Percentiles rank a stretch among this genome's conserved stretches.
phyloP scores from a whole-genome alignment of 1,140 invertebrate species.

The Heterodera carotae region DNA sequence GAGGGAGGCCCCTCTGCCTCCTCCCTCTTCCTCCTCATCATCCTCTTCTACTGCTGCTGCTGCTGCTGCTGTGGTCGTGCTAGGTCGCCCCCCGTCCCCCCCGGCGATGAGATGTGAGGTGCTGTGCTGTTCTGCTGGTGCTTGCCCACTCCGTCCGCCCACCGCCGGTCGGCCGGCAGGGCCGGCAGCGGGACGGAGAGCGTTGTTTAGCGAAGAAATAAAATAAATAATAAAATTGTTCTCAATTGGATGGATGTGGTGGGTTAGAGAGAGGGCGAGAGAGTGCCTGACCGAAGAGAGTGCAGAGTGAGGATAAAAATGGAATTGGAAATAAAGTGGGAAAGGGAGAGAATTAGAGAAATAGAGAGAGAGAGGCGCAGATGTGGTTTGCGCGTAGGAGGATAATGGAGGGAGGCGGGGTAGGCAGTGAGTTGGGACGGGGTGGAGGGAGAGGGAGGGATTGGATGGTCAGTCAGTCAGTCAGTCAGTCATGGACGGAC shows the following conservation, averaged over 20 bases:
- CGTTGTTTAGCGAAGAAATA: conserved; percentile 5
- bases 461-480: background rate
- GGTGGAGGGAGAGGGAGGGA: background rate
- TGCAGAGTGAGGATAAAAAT: background rate
- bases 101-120: background rate
- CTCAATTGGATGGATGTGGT: background rate
- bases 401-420: background rate
- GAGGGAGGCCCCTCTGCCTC: background rate
- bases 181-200: background rate
- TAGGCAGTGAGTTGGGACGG: too few species aligned
- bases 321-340: background rate
- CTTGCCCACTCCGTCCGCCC: background rate
- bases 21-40: too few species aligned
- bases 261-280: background rate
- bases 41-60: background rate
- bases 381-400: background rate
- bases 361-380: background rate
- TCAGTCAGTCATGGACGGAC: background rate
- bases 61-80: background rate
- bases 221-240: conserved; percentile 23
- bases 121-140: background rate
- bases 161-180: background rate
- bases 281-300: background rate
- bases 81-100: background rate
- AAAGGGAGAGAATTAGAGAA: background rate